phyloP scores from a whole-genome alignment of 2,113 vertebrate genomes.

The Erpornis zantholeuca region DNA sequence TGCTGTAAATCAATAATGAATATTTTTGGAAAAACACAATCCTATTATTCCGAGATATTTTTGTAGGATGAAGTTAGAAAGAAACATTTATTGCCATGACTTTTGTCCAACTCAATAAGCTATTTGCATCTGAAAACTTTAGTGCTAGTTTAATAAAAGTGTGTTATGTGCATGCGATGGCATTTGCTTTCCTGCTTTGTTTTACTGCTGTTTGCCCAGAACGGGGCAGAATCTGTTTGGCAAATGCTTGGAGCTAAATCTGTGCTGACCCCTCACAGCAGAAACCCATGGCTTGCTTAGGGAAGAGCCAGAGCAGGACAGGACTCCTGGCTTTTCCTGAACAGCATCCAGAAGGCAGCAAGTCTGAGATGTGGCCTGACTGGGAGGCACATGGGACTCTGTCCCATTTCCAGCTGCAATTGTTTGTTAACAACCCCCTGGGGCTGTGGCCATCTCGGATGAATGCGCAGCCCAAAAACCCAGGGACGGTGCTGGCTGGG shows the following conservation, averaged over 20 bases:
- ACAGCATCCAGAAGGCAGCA: neutral
- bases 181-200: neutral
- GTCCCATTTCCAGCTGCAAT: neutral
- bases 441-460: neutral
- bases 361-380: neutral
- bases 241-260: neutral
- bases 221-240: neutral
- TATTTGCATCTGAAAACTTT: constrained; percentile 34
- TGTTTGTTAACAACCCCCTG: neutral
- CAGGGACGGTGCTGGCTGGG: neutral
- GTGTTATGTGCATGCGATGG: neutral
- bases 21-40: constrained; percentile 34
- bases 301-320: neutral
- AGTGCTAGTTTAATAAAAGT: neutral
- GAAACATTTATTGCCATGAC: constrained; percentile 25
- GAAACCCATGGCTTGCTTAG: neutral
- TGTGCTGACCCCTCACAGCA: neutral
- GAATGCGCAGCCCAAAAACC: neutral
- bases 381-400: neutral
- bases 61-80: constrained; percentile 44
- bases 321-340: neutral
- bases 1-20: constrained; percentile 47
- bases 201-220: neutral
- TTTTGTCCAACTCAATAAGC: constrained; percentile 51
- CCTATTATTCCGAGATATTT: constrained; percentile 42